Percentiles rank a stretch among this genome's conserved stretches.
Conservation (phyloP, 2,113 vertebrate species). For the Ovibos moschatus region DNA sequence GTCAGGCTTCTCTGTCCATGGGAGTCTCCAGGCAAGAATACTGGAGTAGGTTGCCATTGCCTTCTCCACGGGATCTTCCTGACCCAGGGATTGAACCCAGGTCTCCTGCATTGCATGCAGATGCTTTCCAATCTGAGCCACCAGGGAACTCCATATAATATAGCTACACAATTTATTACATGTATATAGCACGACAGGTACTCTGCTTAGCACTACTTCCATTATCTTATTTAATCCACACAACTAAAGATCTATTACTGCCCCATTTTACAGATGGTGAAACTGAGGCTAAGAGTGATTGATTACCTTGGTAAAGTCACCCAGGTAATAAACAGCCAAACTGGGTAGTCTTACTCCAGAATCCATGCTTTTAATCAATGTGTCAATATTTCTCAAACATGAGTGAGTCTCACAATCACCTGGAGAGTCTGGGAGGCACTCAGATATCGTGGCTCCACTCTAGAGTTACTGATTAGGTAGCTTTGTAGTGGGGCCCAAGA, state of each 20-base stretch:
- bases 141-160: background rate
- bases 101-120: background rate
- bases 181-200: background rate
- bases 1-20: background rate
- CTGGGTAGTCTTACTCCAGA: background rate
- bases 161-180: background rate
- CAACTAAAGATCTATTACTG: background rate
- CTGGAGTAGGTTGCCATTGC: background rate
- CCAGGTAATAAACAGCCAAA: background rate
- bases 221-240: background rate
- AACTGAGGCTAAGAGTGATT: background rate
- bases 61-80: background rate
- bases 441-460: background rate
- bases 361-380: background rate
- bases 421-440: background rate
- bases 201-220: background rate
- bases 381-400: background rate
- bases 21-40: background rate
- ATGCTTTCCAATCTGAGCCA: background rate
- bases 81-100: background rate
- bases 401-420: background rate
- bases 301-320: background rate
- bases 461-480: background rate
- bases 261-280: background rate
- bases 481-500: background rate